Evolutionary conservation across 2,113 vertebrate genomes (phyloP), one percentile per base, ranked within the genome.

Genomic region (Dipodomys stephensi): DNA sequence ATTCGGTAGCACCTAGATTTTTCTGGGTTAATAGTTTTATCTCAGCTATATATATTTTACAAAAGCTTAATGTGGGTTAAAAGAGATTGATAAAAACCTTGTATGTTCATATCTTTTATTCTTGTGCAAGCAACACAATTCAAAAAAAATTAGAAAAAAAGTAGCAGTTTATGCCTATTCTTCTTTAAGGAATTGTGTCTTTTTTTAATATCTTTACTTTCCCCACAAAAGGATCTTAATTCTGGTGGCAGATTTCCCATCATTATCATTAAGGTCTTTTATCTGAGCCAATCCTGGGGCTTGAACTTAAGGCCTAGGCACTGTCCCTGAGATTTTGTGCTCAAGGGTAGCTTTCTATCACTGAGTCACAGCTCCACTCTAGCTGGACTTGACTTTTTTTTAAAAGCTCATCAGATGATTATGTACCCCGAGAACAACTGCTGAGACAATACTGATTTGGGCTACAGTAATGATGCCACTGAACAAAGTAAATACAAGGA

Each of bases 41-140:
- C 67, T 60, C 11, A 72, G 10, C 35, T 30, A 57, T 53, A 53
- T 90, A 93, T 88, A 68, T 16, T 22, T 95, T 39, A 80, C 23
- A 83, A 77, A 90, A 94, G 46, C 72, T 88, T 91, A 88, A 78
- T 81, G 91, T 93, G 68, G 22, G 73, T 86, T 84, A 72, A 64
- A 92, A 86, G 32, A 20, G 35, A 27, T 72, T 76, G 79, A 28
- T 85, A 86, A 85, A 94, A 93, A 32, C 15, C 27, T 35, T 78
- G 23, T 18, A 10, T 69, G 19, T 71, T 79, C 11, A 32, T 78
- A 85, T 74, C 67, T 83, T 87, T 81, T 60, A 39, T 79, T 90
- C 89, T 87, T 74, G 1, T 95, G 30, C 27, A 89, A 93, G 39
- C 79, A 84, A 6, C 23, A 49, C 68, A 49, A 49, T 49, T 49